These are phyloP conservation scores for Archaeoteleia sp. DNA, from an alignment of 2,888 invertebrate genomes.

Conservation along the genomic window DNA sequence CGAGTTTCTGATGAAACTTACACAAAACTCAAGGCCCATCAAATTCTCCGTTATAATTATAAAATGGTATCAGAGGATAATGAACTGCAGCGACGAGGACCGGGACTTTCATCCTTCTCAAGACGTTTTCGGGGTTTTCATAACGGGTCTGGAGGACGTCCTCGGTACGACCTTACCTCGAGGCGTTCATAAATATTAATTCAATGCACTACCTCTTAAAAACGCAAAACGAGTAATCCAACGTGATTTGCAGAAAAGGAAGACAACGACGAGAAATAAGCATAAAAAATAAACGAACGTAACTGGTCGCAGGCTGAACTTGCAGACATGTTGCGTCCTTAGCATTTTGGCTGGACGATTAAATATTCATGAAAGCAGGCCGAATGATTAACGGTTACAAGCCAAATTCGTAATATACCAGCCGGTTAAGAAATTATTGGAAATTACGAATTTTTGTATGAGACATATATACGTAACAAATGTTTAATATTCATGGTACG, in stretches of 20 bases:
- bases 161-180: conserved; percentile 62
- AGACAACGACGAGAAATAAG: conserved; percentile 27
- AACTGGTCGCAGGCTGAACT: conserved; percentile 38
- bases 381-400: conserved; percentile 41
- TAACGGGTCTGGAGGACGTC: conserved; percentile 58
- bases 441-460: conserved; percentile 58
- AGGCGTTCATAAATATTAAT: conserved; percentile 62
- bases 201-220: conserved; percentile 52
- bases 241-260: conserved; percentile 38
- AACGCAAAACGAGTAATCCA: conserved; percentile 36
- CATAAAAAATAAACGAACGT: conserved; percentile 35
- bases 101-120: conserved; percentile 4
- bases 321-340: conserved; percentile 43
- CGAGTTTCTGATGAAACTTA: not conserved
- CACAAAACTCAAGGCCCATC: not conserved
- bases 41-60: conserved; percentile 5
- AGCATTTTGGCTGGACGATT: conserved; percentile 43
- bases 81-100: conserved; percentile 30
- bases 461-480: conserved; percentile 26
- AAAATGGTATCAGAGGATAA: conserved; percentile 28
- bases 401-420: conserved; percentile 38
- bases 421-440: conserved; percentile 56
- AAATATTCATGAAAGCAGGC: conserved; percentile 52
- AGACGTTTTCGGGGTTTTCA: conserved; percentile 41
- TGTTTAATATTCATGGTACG: conserved; percentile 40